Evolutionary conservation across 2,888 invertebrate species (phyloP).

Genomic region (Pammene aurita): DNA sequence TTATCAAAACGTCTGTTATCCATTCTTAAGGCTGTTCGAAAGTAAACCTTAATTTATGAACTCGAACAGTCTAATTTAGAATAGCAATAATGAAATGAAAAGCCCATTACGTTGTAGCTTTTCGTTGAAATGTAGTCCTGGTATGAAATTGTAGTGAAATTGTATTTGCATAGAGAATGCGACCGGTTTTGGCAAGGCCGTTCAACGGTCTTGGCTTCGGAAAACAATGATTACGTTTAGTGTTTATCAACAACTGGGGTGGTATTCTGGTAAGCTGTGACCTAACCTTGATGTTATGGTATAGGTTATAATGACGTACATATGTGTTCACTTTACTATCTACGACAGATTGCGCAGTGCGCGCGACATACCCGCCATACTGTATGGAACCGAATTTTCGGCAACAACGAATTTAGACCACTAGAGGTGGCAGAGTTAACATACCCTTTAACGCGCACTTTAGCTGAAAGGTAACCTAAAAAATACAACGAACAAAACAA

Average conservation of each 20-base stretch:
- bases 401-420: too few relatives aligned
- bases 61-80: background rate
- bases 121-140: constrained; percentile 5
- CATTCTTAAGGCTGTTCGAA: background rate
- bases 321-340: too few relatives aligned
- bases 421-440: too few relatives aligned
- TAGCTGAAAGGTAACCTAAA: too few relatives aligned
- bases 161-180: constrained; percentile 23
- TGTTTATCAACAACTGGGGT: constrained; percentile 4
- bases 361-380: too few relatives aligned
- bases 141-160: constrained; percentile 23
- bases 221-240: constrained; percentile 10
- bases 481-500: too few relatives aligned
- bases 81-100: background rate
- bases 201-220: constrained; percentile 22
- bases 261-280: background rate
- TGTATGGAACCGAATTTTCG: too few relatives aligned
- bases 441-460: too few relatives aligned
- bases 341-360: too few relatives aligned
- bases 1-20: constrained; percentile 14
- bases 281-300: too few relatives aligned
- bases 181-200: constrained; percentile 31
- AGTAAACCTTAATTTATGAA: background rate
- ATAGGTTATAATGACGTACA: too few relatives aligned
- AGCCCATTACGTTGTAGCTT: background rate